These are phyloP conservation scores for Caradrina kadenii DNA, from an alignment of 2,888 invertebrate species.

Conservation along the genomic window DNA sequence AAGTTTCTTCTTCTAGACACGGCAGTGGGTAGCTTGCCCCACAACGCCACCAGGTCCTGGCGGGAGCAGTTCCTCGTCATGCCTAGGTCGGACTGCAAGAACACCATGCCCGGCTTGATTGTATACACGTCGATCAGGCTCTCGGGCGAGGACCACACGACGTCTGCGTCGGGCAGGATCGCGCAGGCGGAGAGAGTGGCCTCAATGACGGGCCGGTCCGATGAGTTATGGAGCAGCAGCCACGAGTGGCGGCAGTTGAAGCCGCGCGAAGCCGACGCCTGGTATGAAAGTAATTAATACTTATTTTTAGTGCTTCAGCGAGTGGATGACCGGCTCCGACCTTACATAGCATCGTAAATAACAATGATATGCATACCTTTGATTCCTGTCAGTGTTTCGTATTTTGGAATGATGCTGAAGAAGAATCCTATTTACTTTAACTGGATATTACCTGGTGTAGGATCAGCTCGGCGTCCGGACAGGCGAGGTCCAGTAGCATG, in stretches of 20 bases:
- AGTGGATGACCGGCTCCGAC: no score
- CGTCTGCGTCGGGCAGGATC: conserved; percentile 82
- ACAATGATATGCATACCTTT: no score
- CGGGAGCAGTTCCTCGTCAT: conserved; percentile 52
- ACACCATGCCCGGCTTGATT: conserved; percentile 67
- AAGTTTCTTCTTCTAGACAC: conserved; percentile 77
- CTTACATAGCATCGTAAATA: background rate
- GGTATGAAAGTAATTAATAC: conserved; percentile 12
- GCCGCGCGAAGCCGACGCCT: conserved; percentile 79
- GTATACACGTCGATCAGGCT: conserved; percentile 77
- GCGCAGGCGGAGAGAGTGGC: conserved; percentile 61
- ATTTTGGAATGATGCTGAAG: no score
- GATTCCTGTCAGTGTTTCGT: no score
- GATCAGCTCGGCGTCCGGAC: conserved; percentile 65
- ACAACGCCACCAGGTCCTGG: conserved; percentile 64
- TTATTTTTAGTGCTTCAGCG: no score
- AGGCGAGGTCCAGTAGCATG: conserved; percentile 76
- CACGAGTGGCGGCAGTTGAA: conserved; percentile 81
- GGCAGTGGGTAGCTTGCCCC: conserved; percentile 70
- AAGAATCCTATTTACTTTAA: no score
- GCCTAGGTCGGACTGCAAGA: conserved; percentile 65
- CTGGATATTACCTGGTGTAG: conserved; percentile 64
- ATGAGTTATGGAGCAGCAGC: conserved; percentile 74
- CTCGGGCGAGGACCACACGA: conserved; percentile 73
- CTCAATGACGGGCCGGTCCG: conserved; percentile 64